A percentile compares a stretch with the other conserved stretches of the same genome.
Evolutionary conservation across 2,888 invertebrate genomes (phyloP).

Genomic region (Metopia argyrocephala): DNA sequence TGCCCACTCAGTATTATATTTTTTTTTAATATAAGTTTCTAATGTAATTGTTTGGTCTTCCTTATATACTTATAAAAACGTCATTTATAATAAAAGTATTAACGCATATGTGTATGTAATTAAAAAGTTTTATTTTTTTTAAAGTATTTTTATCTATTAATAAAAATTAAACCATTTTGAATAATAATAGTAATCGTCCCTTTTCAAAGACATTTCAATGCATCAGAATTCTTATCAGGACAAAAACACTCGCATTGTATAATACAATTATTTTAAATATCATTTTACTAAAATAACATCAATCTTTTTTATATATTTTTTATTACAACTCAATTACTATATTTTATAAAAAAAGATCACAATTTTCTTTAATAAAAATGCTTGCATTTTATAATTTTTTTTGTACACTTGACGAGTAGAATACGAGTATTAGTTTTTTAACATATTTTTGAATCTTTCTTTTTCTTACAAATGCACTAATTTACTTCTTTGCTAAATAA

Average conservation of each 20-base stretch:
- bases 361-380: not conserved
- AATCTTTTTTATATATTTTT: not conserved
- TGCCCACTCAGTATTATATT: too few relatives aligned
- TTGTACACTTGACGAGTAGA: not conserved
- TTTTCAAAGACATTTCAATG: too few relatives aligned
- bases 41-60: too few relatives aligned
- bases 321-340: not conserved
- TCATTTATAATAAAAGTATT: too few relatives aligned
- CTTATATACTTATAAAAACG: too few relatives aligned
- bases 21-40: too few relatives aligned
- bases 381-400: not conserved
- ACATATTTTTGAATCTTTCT: not conserved
- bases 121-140: too few relatives aligned
- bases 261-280: not conserved
- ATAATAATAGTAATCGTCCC: too few relatives aligned
- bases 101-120: too few relatives aligned
- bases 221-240: not conserved
- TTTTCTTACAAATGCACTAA: not conserved
- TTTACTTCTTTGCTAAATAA: constrained; percentile 5
- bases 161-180: too few relatives aligned
- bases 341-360: not conserved
- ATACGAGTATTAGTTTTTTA: constrained; percentile 10
- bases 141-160: too few relatives aligned
- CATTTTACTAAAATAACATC: not conserved
- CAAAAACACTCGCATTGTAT: not conserved